phyloP scores from a whole-genome alignment of 1,140 invertebrate genomes.

The Pseudomyrmex pallidus region DNA sequence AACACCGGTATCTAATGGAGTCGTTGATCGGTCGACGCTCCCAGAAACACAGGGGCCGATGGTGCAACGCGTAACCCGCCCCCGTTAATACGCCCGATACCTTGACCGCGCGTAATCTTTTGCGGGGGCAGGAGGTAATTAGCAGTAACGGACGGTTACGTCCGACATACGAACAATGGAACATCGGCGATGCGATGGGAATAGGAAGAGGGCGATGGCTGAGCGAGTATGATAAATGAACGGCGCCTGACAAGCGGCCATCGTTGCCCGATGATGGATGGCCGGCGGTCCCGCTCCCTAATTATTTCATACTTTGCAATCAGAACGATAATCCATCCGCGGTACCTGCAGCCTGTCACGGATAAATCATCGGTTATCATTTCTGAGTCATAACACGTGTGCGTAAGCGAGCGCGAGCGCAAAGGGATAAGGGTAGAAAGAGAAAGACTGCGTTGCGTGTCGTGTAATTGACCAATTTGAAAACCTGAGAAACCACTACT shows the following conservation, averaged over 20 bases:
- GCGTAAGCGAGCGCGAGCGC: slow-evolving; percentile 49
- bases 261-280: slow-evolving; percentile 84
- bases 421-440: slow-evolving; percentile 22
- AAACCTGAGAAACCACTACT: slow-evolving; percentile 6
- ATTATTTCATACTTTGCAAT: slow-evolving; percentile 87
- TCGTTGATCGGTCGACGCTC: slow-evolving; percentile 67
- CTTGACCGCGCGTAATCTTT: slow-evolving; percentile 78
- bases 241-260: slow-evolving; percentile 83
- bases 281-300: slow-evolving; percentile 81
- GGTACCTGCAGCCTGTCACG: slow-evolving; percentile 82
- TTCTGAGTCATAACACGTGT: slow-evolving; percentile 76
- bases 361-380: slow-evolving; percentile 85
- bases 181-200: slow-evolving; percentile 78
- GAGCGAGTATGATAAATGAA: slow-evolving; percentile 86
- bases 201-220: slow-evolving; percentile 80
- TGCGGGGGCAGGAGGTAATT: slow-evolving; percentile 80
- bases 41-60: slow-evolving; percentile 23
- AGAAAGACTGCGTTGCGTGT: slow-evolving; percentile 29
- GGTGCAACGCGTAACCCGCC: slow-evolving; percentile 36
- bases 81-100: slow-evolving; percentile 77
- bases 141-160: slow-evolving; percentile 80
- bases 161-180: slow-evolving; percentile 82
- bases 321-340: slow-evolving; percentile 85
- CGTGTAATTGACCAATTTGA: slow-evolving; percentile 6
- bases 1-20: slow-evolving; percentile 71